phyloP scores from a whole-genome alignment of 2,797 vertebrate genomes.

The Tinamus major region DNA sequence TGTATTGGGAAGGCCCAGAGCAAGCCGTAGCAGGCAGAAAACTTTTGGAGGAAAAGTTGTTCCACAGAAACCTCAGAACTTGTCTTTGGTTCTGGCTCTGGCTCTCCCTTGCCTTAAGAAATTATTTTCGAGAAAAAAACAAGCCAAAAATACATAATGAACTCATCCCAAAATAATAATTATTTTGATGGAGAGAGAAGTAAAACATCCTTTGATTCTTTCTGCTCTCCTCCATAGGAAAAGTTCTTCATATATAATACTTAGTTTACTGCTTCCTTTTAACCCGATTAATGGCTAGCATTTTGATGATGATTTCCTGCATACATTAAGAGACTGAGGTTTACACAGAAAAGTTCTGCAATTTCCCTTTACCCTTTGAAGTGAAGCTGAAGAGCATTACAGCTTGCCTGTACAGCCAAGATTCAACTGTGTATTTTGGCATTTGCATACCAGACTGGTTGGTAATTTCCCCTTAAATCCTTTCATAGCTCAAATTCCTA shows the following conservation, averaged over 20 bases:
- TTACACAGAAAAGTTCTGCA: neutral
- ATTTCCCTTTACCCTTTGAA: conserved; percentile 38
- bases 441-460: conserved; percentile 33
- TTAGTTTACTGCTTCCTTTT: neutral
- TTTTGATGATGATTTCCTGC: conserved; percentile 6
- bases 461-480: conserved; percentile 65
- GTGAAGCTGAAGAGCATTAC: conserved; percentile 16
- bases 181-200: neutral
- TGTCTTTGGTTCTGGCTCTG: neutral
- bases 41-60: neutral
- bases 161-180: neutral
- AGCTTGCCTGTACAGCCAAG: neutral
- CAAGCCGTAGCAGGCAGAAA: neutral
- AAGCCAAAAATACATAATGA: neutral
- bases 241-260: neutral
- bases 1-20: neutral
- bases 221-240: neutral
- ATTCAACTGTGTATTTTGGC: conserved; percentile 51
- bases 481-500: conserved; percentile 56
- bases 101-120: neutral
- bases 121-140: neutral
- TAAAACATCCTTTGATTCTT: neutral
- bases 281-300: neutral
- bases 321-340: neutral
- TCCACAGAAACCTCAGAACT: neutral